Evolutionary conservation across 2,888 invertebrate genomes (phyloP).

Genomic region (Protula sp.): DNA sequence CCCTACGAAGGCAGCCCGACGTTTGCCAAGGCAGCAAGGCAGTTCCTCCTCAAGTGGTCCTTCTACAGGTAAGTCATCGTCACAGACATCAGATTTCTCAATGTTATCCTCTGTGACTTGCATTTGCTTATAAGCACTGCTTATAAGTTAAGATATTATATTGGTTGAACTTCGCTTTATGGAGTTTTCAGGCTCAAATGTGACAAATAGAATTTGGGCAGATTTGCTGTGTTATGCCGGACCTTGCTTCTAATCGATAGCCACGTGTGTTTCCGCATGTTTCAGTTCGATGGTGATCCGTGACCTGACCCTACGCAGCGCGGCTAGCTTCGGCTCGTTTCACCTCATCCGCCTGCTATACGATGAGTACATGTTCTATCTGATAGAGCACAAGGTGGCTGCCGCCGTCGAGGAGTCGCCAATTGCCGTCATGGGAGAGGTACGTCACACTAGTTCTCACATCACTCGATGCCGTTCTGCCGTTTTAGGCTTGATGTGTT

Average conservation of each 20-base stretch:
- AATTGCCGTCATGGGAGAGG: conserved; percentile 79
- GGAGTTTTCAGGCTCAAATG: no score
- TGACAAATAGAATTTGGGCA: no score
- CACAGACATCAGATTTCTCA: neutral
- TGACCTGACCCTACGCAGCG: conserved; percentile 90
- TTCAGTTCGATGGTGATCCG: conserved; percentile 92
- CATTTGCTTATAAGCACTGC: neutral
- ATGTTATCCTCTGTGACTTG: neutral
- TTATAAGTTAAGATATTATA: no score
- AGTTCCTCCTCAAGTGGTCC: conserved; percentile 96
- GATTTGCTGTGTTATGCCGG: no score
- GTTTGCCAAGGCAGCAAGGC: conserved; percentile 58
- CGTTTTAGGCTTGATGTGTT: no score
- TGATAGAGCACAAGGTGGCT: conserved; percentile 95
- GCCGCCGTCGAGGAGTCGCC: conserved; percentile 83
- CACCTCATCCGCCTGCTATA: conserved; percentile 94
- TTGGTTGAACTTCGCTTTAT: no score
- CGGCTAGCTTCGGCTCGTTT: conserved; percentile 98
- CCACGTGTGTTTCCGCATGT: no score
- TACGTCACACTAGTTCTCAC: no score
- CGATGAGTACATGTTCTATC: conserved; percentile 98
- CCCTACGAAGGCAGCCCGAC: conserved; percentile 68
- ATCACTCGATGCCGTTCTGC: no score
- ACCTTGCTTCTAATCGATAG: no score
- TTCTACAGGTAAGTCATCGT: conserved; percentile 73